Evolutionary conservation across 2,113 vertebrate species (phyloP), one percentile per base, ranked within the genome.

Genomic region (Ctenodactylus gundi): DNA sequence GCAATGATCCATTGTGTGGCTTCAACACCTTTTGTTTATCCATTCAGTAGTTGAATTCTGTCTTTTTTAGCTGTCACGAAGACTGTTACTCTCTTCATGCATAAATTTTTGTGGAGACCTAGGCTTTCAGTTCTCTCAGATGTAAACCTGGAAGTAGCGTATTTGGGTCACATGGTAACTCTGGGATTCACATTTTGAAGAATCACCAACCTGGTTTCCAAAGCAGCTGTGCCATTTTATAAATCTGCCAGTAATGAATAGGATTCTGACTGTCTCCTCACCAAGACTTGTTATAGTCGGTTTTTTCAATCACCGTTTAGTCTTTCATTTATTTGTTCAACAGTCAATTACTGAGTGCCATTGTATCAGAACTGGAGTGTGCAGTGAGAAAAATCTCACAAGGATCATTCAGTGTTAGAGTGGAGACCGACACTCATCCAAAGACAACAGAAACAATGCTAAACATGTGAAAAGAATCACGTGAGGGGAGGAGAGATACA

Each of bases 361-460:
- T 4, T 23, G 6, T 76, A 23, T 62, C 23, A 8, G 62, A 51
- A 60, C 58, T 60, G 31, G 31, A 31, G 15, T 5, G 13, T 34
- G 17, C 3, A 73, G 55, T 31, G 25, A 51, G 39, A 12, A 76
- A 75, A 83, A 58, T 68, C 23, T 8, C 1, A 21, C 6, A 44
- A 57, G 31, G 34, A 62, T 27, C 9, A 53, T 36, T 57, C 17
- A 25, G 4, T 25, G 0, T 77, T 67, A 67, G 57, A 36, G 49
- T 7, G 23, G 60, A 72, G 58, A 55, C 3, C 39, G 17, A 12
- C 6, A 53, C 0, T 62, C 57, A 57, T 68, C 9, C 51, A 76
- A 60, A 13, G 41, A 72, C 44, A 81, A 23, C 20, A 11, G 44
- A 84, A 80, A 90, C 72, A 85, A 83, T 83, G 44, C 49, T 49